Percentiles rank a stretch among this genome's conserved stretches.
Evolutionary conservation across 2,113 vertebrate genomes (phyloP).

Genomic region (Prunella fulvescens): DNA sequence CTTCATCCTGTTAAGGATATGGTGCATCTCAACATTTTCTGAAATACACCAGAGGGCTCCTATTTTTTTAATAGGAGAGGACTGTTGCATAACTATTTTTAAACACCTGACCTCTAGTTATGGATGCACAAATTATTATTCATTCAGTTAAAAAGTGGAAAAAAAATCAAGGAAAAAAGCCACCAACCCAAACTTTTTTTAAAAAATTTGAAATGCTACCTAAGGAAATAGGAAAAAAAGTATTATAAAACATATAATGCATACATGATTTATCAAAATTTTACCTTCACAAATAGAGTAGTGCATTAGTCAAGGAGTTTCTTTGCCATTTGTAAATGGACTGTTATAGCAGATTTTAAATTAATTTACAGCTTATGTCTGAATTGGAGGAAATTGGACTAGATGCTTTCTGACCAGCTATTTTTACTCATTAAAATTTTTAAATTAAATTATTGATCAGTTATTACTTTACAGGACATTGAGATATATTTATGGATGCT

Average conservation of each 20-base stretch:
- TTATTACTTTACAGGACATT: constrained; percentile 81
- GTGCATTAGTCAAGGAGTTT: neutral
- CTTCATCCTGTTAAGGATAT: neutral
- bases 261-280: neutral
- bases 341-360: neutral
- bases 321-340: neutral
- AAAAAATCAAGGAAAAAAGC: neutral
- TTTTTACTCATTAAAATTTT: neutral
- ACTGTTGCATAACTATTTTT: neutral
- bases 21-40: neutral
- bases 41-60: neutral
- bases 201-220: neutral
- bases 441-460: constrained; percentile 2
- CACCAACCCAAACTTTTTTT: neutral
- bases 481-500: constrained; percentile 95
- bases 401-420: neutral
- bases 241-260: neutral
- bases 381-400: neutral
- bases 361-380: neutral
- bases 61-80: neutral
- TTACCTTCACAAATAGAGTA: neutral
- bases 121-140: neutral
- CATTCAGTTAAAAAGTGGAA: neutral
- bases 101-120: neutral
- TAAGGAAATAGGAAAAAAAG: neutral